These are phyloP conservation scores for Gnatocerus cornutus DNA, from an alignment of 2,888 invertebrate genomes.

Conservation along the genomic window DNA sequence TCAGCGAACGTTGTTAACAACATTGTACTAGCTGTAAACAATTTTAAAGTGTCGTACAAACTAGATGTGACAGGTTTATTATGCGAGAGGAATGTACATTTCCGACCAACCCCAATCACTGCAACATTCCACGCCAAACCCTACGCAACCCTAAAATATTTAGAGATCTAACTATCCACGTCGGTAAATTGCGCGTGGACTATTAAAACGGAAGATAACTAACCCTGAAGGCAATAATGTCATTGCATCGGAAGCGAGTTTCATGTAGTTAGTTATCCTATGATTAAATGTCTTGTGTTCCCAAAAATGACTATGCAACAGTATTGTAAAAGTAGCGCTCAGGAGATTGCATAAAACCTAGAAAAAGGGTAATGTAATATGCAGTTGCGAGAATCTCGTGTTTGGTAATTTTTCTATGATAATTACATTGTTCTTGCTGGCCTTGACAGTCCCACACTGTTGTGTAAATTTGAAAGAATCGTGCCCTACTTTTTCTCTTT, in stretches of 20 bases:
- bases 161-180: constrained; percentile 39
- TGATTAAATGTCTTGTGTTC: too few species aligned
- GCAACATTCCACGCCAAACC: constrained; percentile 55
- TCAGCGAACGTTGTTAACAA: constrained; percentile 49
- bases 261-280: too few species aligned
- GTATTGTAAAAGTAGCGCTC: constrained; percentile 11
- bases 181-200: constrained; percentile 23
- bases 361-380: constrained; percentile 3
- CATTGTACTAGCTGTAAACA: constrained; percentile 52
- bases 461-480: neutral
- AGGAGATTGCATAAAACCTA: neutral
- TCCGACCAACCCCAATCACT: constrained; percentile 56
- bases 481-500: constrained; percentile 6
- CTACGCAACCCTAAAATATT: constrained; percentile 55
- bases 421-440: constrained; percentile 10
- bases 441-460: neutral
- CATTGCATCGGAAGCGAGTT: neutral
- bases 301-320: neutral
- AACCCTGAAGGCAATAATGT: constrained; percentile 13
- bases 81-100: constrained; percentile 55
- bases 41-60: constrained; percentile 55
- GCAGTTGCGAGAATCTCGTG: neutral
- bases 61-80: constrained; percentile 56
- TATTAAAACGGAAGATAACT: constrained; percentile 11
- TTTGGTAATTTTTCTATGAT: constrained; percentile 12